A percentile compares a stretch with the other conserved stretches of the same genome.
Evolutionary conservation across 2,797 vertebrate genomes (phyloP).

Genomic region (Bradypus variegatus): DNA sequence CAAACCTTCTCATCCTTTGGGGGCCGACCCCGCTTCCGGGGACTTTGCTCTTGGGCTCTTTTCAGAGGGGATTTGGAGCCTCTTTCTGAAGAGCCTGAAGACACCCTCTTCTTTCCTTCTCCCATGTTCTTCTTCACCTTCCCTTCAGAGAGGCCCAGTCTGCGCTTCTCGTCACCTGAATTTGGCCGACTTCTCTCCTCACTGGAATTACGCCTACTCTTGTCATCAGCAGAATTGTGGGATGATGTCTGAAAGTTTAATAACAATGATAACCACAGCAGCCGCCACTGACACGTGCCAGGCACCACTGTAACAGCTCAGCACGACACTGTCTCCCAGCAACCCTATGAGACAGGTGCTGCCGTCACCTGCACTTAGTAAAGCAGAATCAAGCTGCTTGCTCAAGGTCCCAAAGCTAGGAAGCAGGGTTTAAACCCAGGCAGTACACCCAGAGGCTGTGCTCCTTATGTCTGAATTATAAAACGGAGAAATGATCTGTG

Average conservation of each 20-base stretch:
- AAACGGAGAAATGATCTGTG: neutral
- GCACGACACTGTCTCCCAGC: neutral
- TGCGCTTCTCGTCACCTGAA: constrained; percentile 84
- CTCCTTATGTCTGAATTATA: neutral
- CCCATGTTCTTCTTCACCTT: constrained; percentile 79
- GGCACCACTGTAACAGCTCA: neutral
- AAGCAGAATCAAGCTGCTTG: neutral
- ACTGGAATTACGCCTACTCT: constrained; percentile 80
- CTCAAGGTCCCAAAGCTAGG: neutral
- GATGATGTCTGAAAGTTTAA: constrained; percentile 75
- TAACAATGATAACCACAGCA: constrained; percentile 43
- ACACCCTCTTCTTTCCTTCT: constrained; percentile 78
- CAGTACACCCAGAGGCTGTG: neutral
- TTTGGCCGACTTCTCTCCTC: constrained; percentile 77
- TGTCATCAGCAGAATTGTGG: constrained; percentile 77
- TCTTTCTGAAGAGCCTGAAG: constrained; percentile 77
- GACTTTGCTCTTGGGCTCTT: constrained; percentile 85
- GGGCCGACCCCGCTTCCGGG: constrained; percentile 89
- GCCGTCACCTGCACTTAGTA: neutral
- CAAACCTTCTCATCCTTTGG: constrained; percentile 95
- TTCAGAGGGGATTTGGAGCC: constrained; percentile 82
- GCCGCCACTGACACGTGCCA: neutral
- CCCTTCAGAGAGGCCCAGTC: constrained; percentile 74
- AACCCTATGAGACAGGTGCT: neutral
- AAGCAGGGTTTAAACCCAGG: neutral